A percentile compares a stretch with the other conserved stretches of the same genome.
Evolutionary conservation across 2,113 vertebrate genomes (phyloP).

Genomic region (Boulengeromyrus knoepffleri): DNA sequence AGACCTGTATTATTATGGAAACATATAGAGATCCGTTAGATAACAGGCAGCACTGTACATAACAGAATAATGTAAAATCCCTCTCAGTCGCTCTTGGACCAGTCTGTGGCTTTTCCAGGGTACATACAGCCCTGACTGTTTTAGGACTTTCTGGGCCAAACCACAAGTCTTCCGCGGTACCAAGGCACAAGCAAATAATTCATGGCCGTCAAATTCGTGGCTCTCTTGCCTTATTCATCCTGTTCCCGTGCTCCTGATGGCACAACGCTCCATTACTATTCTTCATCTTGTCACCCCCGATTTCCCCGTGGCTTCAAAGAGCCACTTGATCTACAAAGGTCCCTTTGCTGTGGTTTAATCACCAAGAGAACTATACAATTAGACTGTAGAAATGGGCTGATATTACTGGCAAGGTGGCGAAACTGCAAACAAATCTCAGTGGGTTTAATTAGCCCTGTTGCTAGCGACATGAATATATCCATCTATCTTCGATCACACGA

Average conservation of each 20-base stretch:
- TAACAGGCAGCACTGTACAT: neutral
- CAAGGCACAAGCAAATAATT: conserved; percentile 24
- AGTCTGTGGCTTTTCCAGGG: neutral
- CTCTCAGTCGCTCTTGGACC: neutral
- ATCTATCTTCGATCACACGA: neutral
- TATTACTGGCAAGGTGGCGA: neutral
- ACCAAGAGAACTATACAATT: neutral
- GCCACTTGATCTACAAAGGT: neutral
- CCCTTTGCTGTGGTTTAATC: conserved; percentile 1
- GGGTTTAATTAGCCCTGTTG: neutral
- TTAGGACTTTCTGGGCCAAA: conserved; percentile 10
- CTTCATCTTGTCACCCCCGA: conserved; percentile 34
- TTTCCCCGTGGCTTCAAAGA: neutral
- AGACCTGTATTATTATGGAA: neutral
- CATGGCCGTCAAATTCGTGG: conserved; percentile 32
- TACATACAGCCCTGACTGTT: neutral
- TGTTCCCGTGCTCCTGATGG: conserved; percentile 28
- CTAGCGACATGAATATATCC: neutral
- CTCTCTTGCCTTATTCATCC: conserved; percentile 27
- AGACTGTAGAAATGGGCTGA: neutral
- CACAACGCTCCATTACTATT: conserved; percentile 39
- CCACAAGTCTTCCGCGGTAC: neutral
- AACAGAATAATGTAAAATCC: neutral
- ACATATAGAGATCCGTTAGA: neutral
- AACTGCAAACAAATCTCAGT: neutral